Conservation (phyloP, 1,140 invertebrate genomes). For the Mycetomoellerius zeteki region DNA sequence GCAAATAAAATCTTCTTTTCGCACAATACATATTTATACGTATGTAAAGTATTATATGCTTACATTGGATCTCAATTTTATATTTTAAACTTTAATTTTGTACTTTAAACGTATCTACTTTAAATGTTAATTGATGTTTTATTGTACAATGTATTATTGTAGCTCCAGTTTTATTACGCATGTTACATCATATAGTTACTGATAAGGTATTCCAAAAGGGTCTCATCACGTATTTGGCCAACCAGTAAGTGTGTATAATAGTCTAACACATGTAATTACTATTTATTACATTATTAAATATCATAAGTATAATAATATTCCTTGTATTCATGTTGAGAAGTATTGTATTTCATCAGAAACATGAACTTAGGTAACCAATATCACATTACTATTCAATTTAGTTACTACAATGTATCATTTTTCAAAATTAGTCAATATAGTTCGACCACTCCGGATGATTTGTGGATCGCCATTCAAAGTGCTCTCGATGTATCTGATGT, state of each 20-base stretch:
- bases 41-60: too few species aligned
- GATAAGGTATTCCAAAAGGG: constrained; percentile 85
- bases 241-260: constrained; percentile 83
- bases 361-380: too few species aligned
- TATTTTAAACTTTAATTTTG: too few species aligned
- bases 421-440: background rate
- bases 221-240: constrained; percentile 83
- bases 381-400: too few species aligned
- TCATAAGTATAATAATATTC: too few species aligned
- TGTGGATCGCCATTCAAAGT: constrained; percentile 90
- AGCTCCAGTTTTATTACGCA: constrained; percentile 88
- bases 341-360: too few species aligned
- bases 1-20: background rate
- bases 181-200: constrained; percentile 86
- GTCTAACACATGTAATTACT: background rate
- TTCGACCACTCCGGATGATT: constrained; percentile 86
- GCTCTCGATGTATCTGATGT: constrained; percentile 84
- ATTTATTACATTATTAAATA: background rate
- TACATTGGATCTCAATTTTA: background rate
- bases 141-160: background rate
- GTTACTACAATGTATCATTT: background rate
- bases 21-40: too few species aligned
- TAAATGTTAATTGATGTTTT: background rate
- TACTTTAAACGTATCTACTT: background rate
- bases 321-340: too few species aligned